Percentiles rank a stretch among this genome's conserved stretches.
Conservation (phyloP, 2,113 vertebrate genomes). For the Thalassarche chlororhynchos region DNA sequence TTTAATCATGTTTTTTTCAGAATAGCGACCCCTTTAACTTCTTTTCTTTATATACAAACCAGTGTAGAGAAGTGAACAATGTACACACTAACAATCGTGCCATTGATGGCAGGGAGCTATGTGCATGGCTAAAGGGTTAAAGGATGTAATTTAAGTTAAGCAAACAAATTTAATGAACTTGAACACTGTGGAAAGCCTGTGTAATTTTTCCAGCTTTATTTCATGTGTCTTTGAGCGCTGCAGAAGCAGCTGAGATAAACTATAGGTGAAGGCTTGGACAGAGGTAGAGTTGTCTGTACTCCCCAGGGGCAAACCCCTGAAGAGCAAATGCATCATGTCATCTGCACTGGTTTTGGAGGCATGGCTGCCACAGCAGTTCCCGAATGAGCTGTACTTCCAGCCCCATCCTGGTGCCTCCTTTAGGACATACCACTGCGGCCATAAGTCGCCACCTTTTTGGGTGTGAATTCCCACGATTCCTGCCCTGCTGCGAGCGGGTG, state of each 20-base stretch:
- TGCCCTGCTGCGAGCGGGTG: background rate
- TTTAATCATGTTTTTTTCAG: background rate
- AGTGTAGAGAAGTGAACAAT: background rate
- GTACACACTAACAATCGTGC: background rate
- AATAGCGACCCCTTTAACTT: background rate
- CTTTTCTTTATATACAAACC: background rate
- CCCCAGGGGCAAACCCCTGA: background rate
- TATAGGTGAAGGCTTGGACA: background rate
- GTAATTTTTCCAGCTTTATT: background rate
- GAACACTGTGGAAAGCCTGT: background rate
- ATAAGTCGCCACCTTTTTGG: background rate
- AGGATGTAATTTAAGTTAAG: background rate
- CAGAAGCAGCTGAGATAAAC: background rate
- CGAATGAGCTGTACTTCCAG: background rate
- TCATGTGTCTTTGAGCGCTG: background rate
- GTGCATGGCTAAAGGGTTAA: background rate
- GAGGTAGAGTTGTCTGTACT: background rate
- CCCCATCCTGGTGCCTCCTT: background rate
- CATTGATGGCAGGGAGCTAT: background rate
- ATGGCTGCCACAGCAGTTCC: background rate
- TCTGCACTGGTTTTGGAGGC: background rate
- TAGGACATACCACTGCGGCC: accelerated
- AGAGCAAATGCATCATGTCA: background rate
- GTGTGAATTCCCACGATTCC: background rate
- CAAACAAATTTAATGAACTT: background rate